phyloP scores from a whole-genome alignment of 2,888 invertebrate genomes.

The Habroteleia sp. region DNA sequence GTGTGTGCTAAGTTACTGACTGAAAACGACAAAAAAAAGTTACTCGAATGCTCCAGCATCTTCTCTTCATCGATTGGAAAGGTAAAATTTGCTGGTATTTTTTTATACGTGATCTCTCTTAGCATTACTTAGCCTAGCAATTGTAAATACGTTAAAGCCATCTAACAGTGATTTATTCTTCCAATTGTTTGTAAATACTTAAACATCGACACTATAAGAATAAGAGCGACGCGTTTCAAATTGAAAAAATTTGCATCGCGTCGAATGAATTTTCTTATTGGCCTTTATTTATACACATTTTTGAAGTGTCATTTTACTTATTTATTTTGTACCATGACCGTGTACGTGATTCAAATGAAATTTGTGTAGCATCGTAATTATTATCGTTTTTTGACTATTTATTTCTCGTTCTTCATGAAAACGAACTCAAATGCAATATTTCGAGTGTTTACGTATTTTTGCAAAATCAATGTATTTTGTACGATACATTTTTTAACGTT shows the following conservation, averaged over 20 bases:
- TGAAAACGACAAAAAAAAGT: slow-evolving; percentile 38
- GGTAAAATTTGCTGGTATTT: slow-evolving; percentile 57
- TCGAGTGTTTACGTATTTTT: background rate
- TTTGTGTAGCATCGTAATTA: background rate
- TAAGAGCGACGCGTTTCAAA: background rate
- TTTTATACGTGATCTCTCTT: slow-evolving; percentile 61
- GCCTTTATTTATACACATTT: slow-evolving; percentile 19
- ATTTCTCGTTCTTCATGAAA: background rate
- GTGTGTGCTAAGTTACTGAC: slow-evolving; percentile 49
- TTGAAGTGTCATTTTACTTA: slow-evolving; percentile 23
- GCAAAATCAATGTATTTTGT: background rate
- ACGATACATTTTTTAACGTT: background rate
- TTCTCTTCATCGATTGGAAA: slow-evolving; percentile 46
- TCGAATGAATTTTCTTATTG: slow-evolving; percentile 1
- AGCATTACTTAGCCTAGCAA: slow-evolving; percentile 47
- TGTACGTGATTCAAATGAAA: background rate
- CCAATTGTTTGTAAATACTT: slow-evolving; percentile 61
- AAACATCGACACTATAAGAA: slow-evolving; percentile 4
- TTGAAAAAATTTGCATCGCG: background rate
- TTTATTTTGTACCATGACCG: slow-evolving; percentile 38
- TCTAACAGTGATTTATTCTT: slow-evolving; percentile 53
- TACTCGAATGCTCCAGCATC: slow-evolving; percentile 45
- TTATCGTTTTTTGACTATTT: slow-evolving; percentile 3
- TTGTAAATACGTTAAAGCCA: slow-evolving; percentile 59
- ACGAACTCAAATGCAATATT: too few relatives aligned